Evolutionary conservation across 2,113 vertebrate species (phyloP).

Genomic region (Romanogobio albipinnatus): DNA sequence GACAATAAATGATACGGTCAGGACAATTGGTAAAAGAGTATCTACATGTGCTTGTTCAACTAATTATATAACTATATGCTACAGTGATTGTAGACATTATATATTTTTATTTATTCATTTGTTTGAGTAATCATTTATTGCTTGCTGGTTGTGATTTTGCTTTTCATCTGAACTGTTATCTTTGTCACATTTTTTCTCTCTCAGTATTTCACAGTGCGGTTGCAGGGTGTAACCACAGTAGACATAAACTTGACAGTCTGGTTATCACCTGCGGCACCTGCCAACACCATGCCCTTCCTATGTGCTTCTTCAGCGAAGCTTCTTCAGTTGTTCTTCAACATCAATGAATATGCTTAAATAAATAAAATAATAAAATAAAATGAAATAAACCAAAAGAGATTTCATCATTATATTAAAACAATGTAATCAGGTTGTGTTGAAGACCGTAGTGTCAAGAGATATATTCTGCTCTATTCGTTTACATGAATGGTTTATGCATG

Average conservation of each 20-base stretch:
- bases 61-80: too few relatives aligned
- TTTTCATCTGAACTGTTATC: background rate
- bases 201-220: background rate
- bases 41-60: background rate
- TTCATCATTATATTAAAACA: background rate
- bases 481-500: background rate
- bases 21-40: background rate
- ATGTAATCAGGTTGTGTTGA: background rate
- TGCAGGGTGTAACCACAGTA: conserved; percentile 11
- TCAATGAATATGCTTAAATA: background rate
- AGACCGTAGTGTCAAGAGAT: background rate
- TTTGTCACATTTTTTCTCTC: background rate
- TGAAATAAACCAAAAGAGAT: background rate
- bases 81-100: background rate
- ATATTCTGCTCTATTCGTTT: background rate
- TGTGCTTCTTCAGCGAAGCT: background rate
- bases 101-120: background rate
- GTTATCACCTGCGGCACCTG: background rate
- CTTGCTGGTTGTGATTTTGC: background rate
- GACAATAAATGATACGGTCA: conserved; percentile 30
- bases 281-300: background rate
- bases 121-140: background rate
- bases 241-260: conserved; percentile 23
- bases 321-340: background rate
- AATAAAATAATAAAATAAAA: background rate